Base-by-base conservation (phyloP, 2,113 vertebrate species). In the Sorex fumeus region DNA sequence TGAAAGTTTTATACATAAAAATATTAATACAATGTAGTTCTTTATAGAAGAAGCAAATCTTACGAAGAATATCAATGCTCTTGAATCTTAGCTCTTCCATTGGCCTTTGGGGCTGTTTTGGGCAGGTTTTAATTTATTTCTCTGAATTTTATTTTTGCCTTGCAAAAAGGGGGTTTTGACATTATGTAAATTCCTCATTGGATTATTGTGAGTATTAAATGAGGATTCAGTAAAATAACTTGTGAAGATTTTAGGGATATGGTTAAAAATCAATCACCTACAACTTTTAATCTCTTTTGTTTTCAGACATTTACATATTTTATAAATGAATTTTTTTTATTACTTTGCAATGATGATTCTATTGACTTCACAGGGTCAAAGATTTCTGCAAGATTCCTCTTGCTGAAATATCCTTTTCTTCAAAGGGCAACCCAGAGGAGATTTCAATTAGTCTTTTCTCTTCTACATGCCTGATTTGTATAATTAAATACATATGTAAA, bases 141-240 rank as follows among this genome's bases (percentile, higher is more conserved):
- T 3, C 11, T 84, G 2, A 13, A 0, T 23, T 25, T 82, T 88
- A 78, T 60, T 64, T 64, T 80, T 53, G 66, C 12, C 16, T 50
- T 79, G 71, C 9, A 32, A 78, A 79, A 82, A 72, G 8, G 40
- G 3, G 1, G 16, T 34, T 28, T 9, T n/a, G 25, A 11, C 64
- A 43, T 67, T 66, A 27, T 77, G 87, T 91, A 27, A 23, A 11
- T 50, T 76, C 66, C 8, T 85, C 11, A 25, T 36, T 78, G 32
- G 36, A 16, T 86, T 79, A 53, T 66, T 85, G 2, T 62, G 36
- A 92, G 62, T 30, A 79, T 53, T 88, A 83, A 77, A 90, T 27
- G 6, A 83, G 36, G 18, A 21, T 60, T 60, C 57, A 60, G 18
- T 60, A 60, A 60, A 60, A 85, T 45, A 53, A 25, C 1, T 74